Evolutionary conservation across 2,113 vertebrate genomes (phyloP).

Genomic region (human): DNA sequence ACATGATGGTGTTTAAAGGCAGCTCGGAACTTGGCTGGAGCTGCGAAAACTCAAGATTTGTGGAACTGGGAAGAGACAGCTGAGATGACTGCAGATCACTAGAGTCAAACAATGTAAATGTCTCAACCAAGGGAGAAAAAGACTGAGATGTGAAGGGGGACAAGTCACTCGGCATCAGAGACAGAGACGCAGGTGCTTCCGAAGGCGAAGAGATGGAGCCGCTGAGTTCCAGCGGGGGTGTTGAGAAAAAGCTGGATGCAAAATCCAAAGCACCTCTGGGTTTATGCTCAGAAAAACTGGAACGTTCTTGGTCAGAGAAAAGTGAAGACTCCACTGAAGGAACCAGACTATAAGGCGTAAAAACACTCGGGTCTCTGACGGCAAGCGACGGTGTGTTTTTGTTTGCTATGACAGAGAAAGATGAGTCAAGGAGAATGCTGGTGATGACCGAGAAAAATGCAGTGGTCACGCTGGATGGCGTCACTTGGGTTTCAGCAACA

Average conservation of each 20-base stretch:
- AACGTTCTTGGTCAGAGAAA: constrained; percentile 27
- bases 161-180: constrained; percentile 37
- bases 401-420: background rate
- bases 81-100: constrained; percentile 36
- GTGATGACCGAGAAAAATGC: background rate
- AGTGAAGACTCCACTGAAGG: constrained; percentile 51
- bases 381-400: rapidly evolving
- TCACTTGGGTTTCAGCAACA: rapidly evolving
- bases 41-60: background rate
- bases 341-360: constrained; percentile 29
- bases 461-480: background rate
- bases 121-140: constrained; percentile 27
- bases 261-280: constrained; percentile 58
- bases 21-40: constrained; percentile 68
- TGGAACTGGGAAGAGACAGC: constrained; percentile 16
- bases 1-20: background rate
- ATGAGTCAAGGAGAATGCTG: background rate
- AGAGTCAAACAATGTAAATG: constrained; percentile 2
- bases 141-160: constrained; percentile 68
- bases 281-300: background rate
- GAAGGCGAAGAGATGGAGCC: background rate
- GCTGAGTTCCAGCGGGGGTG: constrained; percentile 57
- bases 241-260: constrained; percentile 59
- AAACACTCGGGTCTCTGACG: background rate
- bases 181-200: background rate